Base-by-base conservation (phyloP, 2,797 vertebrate species). In the Odontamblyopus rebecca region DNA sequence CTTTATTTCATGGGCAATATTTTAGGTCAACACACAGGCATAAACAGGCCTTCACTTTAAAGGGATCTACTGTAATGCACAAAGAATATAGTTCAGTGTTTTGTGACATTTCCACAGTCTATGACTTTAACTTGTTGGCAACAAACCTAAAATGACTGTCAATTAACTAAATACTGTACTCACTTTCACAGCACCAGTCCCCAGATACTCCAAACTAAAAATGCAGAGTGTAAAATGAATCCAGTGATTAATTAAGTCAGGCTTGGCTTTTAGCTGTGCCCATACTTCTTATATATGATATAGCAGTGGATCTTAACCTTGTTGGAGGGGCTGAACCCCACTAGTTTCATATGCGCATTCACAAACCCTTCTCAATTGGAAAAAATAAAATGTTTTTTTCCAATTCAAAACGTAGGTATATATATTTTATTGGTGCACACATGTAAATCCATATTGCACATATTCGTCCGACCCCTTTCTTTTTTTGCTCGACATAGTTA, bases 1-100 rank as follows among this genome's bases (percentile, higher is more conserved):
- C 73, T 77, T 82, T 87, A 85, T 85, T 77, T 85, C 75, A 68
- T 32, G 44, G 30, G 30, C 62, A 59, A 80, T 74, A 75, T 61
- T 75, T 69, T 78, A 78, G 73, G 72, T 66, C 80, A 74, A 53
- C 56, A 72, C 12, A 44, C 41, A 74, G 41, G 16, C 72, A 56
- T 65, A 69, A 82, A 85, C 77, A 83, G 67, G 54, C 44, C 56
- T 65, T 8, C 30, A 32, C 67, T 63, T 56, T 66, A 75, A 9
- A 60, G 12, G 54, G 48, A 44, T 29, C 76, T 1, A 60, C 16
- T 16, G 59, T 60, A 53, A 19, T 53, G 16, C 5, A 19, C 18
- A 19, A 53, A 53, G 5, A 53, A 53, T 51, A 19, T 44, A 44
- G 12, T 44, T 44, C 13, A 13, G 1, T 44, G 19, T 53, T 53